Base-by-base conservation (phyloP, 64 coral and sea anemone genomes). In the Montipora capricornis region DNA sequence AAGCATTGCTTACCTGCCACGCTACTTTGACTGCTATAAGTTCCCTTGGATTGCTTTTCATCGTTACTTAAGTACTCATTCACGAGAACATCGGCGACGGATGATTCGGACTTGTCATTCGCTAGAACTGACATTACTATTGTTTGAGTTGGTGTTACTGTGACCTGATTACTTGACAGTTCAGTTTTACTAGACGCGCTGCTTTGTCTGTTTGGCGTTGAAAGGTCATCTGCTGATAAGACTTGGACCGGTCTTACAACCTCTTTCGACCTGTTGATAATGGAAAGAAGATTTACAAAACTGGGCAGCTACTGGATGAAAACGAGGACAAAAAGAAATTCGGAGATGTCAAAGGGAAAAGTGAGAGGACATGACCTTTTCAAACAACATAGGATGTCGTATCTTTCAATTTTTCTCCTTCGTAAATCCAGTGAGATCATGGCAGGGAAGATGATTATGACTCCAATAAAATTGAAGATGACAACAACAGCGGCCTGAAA, bases 351-450 rank as follows among this genome's bases (percentile, higher is more conserved):
- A 64, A 16, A 64, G 14, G 15, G 5, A 11, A 7, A 4, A 49
- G 15, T 3, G 20, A 17, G 16, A 44, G 44, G 0, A 49, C 19
- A 83, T 74, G 47, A 97, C 98, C 78, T 94, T 89, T 92, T 87
- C 22, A 96, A 49, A 47, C 98, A 96, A 75, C 98, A 99, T 74
- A 92, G 81, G 2, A 99, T 92, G 46, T 99, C 98, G 6, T 76
- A 94, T 94, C 98, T 87, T 44, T 96, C 89, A 58, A 88, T 75
- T 80, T 78, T 81, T 68, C 91, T 92, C 92, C 98, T 91, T 80
- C 84, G 79, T 16, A 99, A 79, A 80, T 99, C 98, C 5, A 99
- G 84, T 19, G 77, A 92, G 49, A 99, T 92, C 95, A 99, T 99
- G 17, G 98, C 98, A n/a, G 98, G 98, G 74, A 94, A 99, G 12